Percentiles rank a stretch among this genome's conserved stretches.
These are phyloP conservation scores for Mesorhabditis spiculigera DNA, from an alignment of 2,888 invertebrate genomes.

Conservation along the genomic window DNA sequence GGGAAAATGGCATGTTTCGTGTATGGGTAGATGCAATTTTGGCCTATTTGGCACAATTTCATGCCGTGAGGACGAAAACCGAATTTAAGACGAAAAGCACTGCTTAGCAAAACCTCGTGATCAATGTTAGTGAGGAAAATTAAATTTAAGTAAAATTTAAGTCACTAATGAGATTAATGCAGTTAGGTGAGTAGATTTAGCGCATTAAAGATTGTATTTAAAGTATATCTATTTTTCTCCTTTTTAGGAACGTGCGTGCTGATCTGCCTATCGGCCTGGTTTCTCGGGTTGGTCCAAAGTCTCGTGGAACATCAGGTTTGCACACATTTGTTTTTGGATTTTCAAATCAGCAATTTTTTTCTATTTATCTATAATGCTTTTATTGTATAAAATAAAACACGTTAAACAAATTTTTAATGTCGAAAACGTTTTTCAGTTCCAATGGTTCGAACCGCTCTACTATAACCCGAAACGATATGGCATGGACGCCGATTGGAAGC, in stretches of 20 bases:
- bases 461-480: conserved; percentile 40
- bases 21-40: too few species aligned
- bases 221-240: conserved; percentile 4
- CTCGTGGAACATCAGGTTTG: conserved; percentile 43
- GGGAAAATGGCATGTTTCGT: too few species aligned
- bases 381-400: not conserved
- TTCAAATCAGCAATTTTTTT: not conserved
- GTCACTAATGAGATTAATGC: not conserved
- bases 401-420: not conserved
- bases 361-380: not conserved
- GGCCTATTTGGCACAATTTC: too few species aligned
- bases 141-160: too few species aligned
- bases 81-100: too few species aligned
- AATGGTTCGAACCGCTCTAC: conserved; percentile 43
- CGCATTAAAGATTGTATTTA: not conserved
- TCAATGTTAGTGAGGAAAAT: too few species aligned
- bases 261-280: conserved; percentile 44
- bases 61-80: too few species aligned
- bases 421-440: conserved; percentile 21
- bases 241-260: conserved; percentile 28
- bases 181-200: not conserved
- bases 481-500: conserved; percentile 39
- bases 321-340: not conserved
- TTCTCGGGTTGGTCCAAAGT: conserved; percentile 37
- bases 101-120: too few species aligned